Percentiles rank a stretch among this genome's conserved stretches.
These are phyloP conservation scores for Pogona vitticeps DNA, from an alignment of 2,113 vertebrate species.

Conservation along the genomic window DNA sequence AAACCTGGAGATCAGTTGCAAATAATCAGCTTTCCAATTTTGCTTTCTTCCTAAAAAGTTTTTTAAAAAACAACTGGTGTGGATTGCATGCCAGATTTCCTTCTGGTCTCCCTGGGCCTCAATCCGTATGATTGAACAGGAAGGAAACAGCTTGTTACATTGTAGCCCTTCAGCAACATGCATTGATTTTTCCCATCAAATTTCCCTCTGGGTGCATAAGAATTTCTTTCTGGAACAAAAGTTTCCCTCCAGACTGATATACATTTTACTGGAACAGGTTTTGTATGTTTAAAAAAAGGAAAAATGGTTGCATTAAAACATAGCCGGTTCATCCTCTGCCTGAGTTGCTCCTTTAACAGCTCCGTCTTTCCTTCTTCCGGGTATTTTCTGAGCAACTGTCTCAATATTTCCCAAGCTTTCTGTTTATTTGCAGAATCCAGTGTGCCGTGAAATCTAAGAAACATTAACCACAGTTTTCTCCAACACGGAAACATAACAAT, in stretches of 20 bases:
- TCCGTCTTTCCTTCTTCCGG: background rate
- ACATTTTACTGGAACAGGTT: background rate
- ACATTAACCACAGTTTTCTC: no score
- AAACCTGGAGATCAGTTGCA: background rate
- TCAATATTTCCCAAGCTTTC: background rate
- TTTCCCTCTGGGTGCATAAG: conserved; percentile 11
- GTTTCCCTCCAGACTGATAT: background rate
- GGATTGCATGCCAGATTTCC: background rate
- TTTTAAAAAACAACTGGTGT: background rate
- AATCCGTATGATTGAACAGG: background rate
- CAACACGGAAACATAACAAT: no score
- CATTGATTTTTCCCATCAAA: background rate
- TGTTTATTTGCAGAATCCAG: no score
- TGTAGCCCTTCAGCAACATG: background rate
- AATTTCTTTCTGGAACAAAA: conserved; percentile 12
- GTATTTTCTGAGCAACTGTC: background rate
- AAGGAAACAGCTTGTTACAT: background rate
- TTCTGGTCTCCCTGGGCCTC: background rate
- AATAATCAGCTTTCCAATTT: background rate
- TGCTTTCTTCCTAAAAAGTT: background rate
- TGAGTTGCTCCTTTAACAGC: no score
- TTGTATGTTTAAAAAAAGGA: background rate
- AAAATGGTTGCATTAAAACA: background rate
- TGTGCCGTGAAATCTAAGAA: no score
- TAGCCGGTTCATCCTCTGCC: no score